Conservation (phyloP, 1,140 invertebrate species). For the Drosophila novamexicana region DNA sequence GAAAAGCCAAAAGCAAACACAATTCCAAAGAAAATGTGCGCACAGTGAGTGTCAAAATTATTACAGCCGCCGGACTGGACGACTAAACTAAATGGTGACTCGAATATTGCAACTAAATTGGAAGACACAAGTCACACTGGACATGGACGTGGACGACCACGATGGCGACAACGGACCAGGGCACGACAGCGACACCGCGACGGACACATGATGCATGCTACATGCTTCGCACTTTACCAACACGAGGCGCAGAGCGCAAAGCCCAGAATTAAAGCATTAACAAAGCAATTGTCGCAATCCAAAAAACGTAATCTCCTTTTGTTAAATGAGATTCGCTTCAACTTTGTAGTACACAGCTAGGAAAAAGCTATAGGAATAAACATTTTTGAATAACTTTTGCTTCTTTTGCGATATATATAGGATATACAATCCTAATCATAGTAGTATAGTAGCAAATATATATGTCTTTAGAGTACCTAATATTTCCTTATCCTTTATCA, state of each 20-base stretch:
- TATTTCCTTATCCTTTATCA: too few relatives aligned
- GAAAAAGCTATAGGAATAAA: too few relatives aligned
- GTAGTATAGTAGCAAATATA: too few relatives aligned
- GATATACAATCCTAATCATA: too few relatives aligned
- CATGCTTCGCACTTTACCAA: constrained; percentile 54
- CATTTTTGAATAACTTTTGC: too few relatives aligned
- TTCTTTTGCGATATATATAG: too few relatives aligned
- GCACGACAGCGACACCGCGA: constrained; percentile 15
- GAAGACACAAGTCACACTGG: constrained; percentile 60
- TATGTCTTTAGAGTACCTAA: too few relatives aligned
- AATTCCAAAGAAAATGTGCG: constrained; percentile 45
- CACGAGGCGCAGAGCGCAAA: not conserved
- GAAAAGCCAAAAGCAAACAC: constrained; percentile 46
- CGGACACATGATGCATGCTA: constrained; percentile 64
- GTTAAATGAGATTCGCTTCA: too few relatives aligned
- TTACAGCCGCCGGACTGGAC: constrained; percentile 44
- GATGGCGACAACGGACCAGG: constrained; percentile 57
- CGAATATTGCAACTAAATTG: constrained; percentile 50
- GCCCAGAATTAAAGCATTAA: constrained; percentile 10
- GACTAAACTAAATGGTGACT: constrained; percentile 30
- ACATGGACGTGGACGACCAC: constrained; percentile 45
- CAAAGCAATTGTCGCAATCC: constrained; percentile 23
- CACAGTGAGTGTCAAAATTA: constrained; percentile 77
- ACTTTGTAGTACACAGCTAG: too few relatives aligned
- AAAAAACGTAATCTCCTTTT: constrained; percentile 2